These are phyloP conservation scores for Steinernema scapterisci DNA, from an alignment of 2,888 invertebrate genomes.

Conservation along the genomic window DNA sequence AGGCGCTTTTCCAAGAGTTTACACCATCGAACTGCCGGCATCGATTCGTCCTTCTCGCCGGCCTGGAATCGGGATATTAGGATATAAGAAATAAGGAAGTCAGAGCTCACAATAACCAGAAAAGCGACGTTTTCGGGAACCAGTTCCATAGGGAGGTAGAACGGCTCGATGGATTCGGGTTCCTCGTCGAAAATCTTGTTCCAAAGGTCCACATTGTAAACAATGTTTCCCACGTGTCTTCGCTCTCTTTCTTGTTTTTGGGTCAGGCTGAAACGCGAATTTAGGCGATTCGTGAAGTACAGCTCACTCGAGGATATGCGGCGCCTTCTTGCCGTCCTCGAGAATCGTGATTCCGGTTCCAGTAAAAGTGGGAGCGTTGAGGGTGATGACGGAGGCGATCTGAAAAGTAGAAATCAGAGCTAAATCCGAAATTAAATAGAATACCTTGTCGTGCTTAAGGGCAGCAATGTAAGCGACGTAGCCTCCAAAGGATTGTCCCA, in stretches of 20 bases:
- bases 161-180: background rate
- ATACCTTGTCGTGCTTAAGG: background rate
- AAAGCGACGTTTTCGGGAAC: constrained; percentile 1
- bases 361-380: constrained; percentile 1
- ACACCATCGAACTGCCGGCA: background rate
- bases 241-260: background rate
- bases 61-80: background rate
- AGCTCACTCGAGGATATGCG: background rate
- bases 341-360: background rate
- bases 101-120: background rate
- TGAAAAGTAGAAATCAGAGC: background rate
- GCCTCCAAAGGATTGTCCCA: constrained; percentile 8
- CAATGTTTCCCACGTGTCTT: background rate
- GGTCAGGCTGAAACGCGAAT: background rate
- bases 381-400: background rate
- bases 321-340: background rate
- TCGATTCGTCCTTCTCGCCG: constrained; percentile 14
- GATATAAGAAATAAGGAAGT: no score
- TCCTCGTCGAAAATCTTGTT: constrained; percentile 1
- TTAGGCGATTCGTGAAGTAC: background rate
- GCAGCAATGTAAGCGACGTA: background rate
- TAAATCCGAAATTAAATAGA: background rate
- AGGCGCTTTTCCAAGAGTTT: background rate
- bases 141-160: background rate
- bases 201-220: background rate